These are phyloP conservation scores for Indri indri DNA, from an alignment of 2,113 vertebrate species.

Conservation along the genomic window DNA sequence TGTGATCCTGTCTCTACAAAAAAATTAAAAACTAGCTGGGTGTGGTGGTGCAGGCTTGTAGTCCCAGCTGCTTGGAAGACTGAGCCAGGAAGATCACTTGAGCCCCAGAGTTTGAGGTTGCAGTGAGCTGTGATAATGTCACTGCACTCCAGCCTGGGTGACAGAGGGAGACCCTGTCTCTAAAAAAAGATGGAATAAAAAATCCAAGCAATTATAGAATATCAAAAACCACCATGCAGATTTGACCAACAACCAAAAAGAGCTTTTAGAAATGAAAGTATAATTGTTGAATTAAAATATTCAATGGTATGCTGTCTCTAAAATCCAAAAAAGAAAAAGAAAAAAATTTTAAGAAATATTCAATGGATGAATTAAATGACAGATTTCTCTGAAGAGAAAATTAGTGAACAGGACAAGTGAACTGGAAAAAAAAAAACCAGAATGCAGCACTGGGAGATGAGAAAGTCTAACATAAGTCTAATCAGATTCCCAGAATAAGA, in stretches of 20 bases:
- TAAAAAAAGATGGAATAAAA: not conserved
- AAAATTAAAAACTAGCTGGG: not conserved
- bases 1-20: not conserved
- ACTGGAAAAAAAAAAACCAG: not conserved
- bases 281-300: conserved; percentile 6
- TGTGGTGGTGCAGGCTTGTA: not conserved
- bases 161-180: not conserved
- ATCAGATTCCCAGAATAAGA: not conserved
- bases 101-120: not conserved
- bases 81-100: not conserved
- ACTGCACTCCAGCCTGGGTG: not conserved
- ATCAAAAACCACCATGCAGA: not conserved
- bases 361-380: not conserved
- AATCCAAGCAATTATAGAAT: no score
- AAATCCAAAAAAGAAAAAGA: not conserved
- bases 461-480: not conserved
- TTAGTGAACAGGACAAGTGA: not conserved
- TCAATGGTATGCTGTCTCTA: not conserved
- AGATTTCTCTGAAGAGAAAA: conserved; percentile 26
- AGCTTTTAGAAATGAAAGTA: conserved; percentile 19
- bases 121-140: not conserved
- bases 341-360: not conserved
- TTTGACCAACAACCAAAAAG: not conserved
- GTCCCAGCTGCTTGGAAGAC: not conserved
- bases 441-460: not conserved